phyloP scores from a whole-genome alignment of 1,140 invertebrate genomes.

The Phortica variegata region DNA sequence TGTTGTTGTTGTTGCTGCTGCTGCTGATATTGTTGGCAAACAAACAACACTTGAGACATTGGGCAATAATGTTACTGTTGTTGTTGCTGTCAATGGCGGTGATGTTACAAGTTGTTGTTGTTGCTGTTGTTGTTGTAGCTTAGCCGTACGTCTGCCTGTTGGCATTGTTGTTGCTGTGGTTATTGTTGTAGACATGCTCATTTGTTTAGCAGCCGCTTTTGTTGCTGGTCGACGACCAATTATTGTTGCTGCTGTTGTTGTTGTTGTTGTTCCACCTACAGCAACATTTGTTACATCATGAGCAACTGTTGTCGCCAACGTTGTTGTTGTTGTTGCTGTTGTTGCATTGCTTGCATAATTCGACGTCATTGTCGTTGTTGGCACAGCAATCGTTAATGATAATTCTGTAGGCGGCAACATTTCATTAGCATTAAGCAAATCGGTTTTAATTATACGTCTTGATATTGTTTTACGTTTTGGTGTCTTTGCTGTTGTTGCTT shows the following conservation, averaged over 20 bases:
- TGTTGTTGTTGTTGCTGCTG: constrained; percentile 2
- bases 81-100: too few relatives aligned
- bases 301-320: neutral
- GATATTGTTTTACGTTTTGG: constrained; percentile 46
- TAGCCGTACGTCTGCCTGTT: neutral
- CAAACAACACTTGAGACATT: too few relatives aligned
- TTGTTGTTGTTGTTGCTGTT: neutral
- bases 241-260: neutral
- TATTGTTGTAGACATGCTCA: constrained; percentile 1
- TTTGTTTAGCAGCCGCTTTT: neutral
- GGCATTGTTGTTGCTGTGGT: neutral
- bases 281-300: neutral
- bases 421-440: neutral
- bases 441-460: constrained; percentile 36
- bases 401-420: neutral
- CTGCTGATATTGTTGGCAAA: neutral
- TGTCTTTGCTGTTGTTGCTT: constrained; percentile 23
- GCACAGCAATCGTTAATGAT: neutral
- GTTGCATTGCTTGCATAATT: neutral
- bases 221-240: neutral
- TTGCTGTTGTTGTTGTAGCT: neutral
- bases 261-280: neutral
- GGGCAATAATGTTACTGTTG: too few relatives aligned
- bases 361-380: neutral
- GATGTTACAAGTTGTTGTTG: neutral